Percentiles rank a stretch among this genome's conserved stretches.
phyloP scores from a whole-genome alignment of 2,113 vertebrate genomes.

The Andinoacara biseriatus region DNA sequence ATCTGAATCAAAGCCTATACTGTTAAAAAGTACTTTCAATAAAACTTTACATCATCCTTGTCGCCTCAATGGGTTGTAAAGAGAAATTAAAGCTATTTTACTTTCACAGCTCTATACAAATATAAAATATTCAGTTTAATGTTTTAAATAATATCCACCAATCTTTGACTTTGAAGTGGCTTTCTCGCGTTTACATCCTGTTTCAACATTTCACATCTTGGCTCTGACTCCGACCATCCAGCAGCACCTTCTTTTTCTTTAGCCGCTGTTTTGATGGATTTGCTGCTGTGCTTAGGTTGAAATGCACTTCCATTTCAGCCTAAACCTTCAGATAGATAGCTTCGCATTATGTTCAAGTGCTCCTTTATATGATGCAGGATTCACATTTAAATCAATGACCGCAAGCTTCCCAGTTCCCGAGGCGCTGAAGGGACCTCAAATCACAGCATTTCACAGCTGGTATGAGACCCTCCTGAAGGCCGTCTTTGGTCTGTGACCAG shows the following conservation, averaged over 20 bases:
- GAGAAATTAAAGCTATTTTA: neutral
- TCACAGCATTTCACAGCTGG: neutral
- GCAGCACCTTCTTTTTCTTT: neutral
- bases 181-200: neutral
- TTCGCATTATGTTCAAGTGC: neutral
- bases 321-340: neutral
- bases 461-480: neutral
- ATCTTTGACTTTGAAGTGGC: neutral
- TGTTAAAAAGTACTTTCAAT: too few relatives aligned
- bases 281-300: neutral
- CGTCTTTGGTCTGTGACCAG: neutral
- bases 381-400: neutral
- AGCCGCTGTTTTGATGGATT: neutral
- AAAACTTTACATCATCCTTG: too few relatives aligned
- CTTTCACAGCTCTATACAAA: rapidly evolving
- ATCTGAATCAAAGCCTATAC: neutral
- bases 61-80: neutral
- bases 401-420: neutral
- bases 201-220: neutral
- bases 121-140: neutral
- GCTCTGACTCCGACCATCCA: neutral
- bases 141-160: neutral
- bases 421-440: neutral
- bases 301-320: neutral
- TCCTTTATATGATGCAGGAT: neutral